Evolutionary conservation across 2,888 invertebrate genomes (phyloP).

Genomic region (Hypsopygia costalis): DNA sequence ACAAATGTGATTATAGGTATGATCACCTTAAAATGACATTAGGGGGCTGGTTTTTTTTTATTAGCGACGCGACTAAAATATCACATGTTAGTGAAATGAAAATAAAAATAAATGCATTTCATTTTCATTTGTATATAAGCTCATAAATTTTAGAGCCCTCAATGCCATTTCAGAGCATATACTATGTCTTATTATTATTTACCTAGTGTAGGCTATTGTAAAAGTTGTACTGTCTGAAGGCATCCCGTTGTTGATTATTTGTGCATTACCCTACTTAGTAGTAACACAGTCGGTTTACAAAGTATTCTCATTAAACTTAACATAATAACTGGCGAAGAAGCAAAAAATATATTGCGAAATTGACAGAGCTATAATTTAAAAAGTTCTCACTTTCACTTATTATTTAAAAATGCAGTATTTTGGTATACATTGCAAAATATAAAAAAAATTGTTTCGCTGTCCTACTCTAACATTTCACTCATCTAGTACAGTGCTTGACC

Average conservation of each 20-base stretch:
- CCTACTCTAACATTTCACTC: constrained; percentile 13
- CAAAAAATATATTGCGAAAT: constrained; percentile 50
- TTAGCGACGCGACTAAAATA: not conserved
- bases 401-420: constrained; percentile 78
- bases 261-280: constrained; percentile 70
- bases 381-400: constrained; percentile 73
- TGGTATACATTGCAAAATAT: constrained; percentile 77
- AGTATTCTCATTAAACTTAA: constrained; percentile 54
- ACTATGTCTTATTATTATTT: constrained; percentile 44
- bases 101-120: constrained; percentile 11
- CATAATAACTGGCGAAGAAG: constrained; percentile 57
- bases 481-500: too few species aligned
- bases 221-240: constrained; percentile 80
- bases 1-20: constrained; percentile 26
- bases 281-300: constrained; percentile 69
- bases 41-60: constrained; percentile 5
- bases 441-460: constrained; percentile 63
- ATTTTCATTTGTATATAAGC: constrained; percentile 16
- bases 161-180: constrained; percentile 45
- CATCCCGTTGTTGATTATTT: constrained; percentile 72
- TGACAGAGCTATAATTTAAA: constrained; percentile 39
- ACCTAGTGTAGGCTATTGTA: constrained; percentile 73
- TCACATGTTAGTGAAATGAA: not conserved
- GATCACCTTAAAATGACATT: constrained; percentile 31
- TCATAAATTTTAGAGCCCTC: constrained; percentile 17